Base-by-base conservation (phyloP, 2,113 vertebrate species). In the Hippopotamus amphibius region DNA sequence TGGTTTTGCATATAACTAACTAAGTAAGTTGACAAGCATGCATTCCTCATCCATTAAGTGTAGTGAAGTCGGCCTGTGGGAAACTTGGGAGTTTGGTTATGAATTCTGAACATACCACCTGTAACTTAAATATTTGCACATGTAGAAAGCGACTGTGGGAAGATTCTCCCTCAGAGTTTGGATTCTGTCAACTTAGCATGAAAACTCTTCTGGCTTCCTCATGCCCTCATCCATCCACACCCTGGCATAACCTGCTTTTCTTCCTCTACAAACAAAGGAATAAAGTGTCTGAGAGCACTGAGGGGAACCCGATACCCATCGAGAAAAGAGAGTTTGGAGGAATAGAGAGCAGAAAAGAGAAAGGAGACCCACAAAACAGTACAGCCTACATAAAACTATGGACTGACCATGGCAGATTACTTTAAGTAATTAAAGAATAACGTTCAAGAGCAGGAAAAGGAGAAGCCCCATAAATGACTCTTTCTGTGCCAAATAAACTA, bases 111-210 rank as follows among this genome's bases (percentile, higher is more conserved):
- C 76, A 90, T 82, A n/a, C 30, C 88, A 96, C 76, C 48, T 96
- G 26, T n/a, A 90, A 90, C 65, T 92, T 94, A 97, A 96, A 93
- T 93, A 95, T 96, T 97, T 97, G 84, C 81, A 85, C 71, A 77
- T 93, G 53, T 53, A 84, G 55, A 41, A 83, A 72, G 33, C 83
- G 74, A 53, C 65, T 88, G 71, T 93, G 81, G 84, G 65, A 82
- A 97, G 88, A 61, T 55, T 88, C 55, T 57, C 30, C 15, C 10
- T 90, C 88, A 84, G 55, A 82, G 26, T 81, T 86, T 90, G 68
- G 66, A 65, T 81, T 77, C 72, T 88, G 22, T 81, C 22, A 72
- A 71, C 21, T 63, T 53, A 79, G 61, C 12, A 8, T 57, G 28
- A 79, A 82, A 76, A 88, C 1, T 65, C 37, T 90, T 85, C 65